Percentiles rank a stretch among this genome's conserved stretches.
These are phyloP conservation scores for Rapana venosa DNA, from an alignment of 2,888 invertebrate species.

Conservation along the genomic window DNA sequence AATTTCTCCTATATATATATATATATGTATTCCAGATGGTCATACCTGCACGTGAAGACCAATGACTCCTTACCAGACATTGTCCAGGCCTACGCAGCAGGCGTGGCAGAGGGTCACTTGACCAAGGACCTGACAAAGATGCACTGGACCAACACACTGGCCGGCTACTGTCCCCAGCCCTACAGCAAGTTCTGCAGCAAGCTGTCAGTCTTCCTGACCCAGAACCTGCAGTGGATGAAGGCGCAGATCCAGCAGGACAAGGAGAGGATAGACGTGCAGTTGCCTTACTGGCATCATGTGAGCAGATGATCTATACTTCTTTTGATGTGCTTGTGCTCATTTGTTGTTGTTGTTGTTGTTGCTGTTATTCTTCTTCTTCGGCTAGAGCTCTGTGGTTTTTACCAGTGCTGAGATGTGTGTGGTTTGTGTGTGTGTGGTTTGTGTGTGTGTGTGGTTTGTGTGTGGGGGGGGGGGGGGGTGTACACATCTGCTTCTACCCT, in stretches of 20 bases:
- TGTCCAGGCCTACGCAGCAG: constrained; percentile 92
- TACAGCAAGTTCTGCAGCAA: constrained; percentile 82
- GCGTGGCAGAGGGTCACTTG: constrained; percentile 89
- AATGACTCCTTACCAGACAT: constrained; percentile 35
- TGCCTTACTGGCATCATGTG: constrained; percentile 92
- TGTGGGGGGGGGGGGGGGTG: too few species aligned
- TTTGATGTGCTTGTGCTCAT: too few species aligned
- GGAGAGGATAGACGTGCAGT: constrained; percentile 72
- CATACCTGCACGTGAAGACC: constrained; percentile 44
- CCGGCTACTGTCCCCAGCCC: constrained; percentile 81
- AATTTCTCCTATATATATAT: too few species aligned
- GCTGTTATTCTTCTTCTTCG: too few species aligned
- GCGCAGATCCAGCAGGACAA: constrained; percentile 80
- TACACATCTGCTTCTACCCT: too few species aligned
- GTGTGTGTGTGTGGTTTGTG: too few species aligned
- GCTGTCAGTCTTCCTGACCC: constrained; percentile 83
- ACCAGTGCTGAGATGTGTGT: too few species aligned
- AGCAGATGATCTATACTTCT: constrained; percentile 12
- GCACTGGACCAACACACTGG: constrained; percentile 87
- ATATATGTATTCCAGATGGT: constrained; percentile 50
- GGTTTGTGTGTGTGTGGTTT: too few species aligned
- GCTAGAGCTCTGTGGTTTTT: too few species aligned
- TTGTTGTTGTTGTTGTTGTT: too few species aligned
- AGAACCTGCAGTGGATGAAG: constrained; percentile 84
- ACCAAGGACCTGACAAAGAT: constrained; percentile 87